Conservation (phyloP, 2,797 vertebrate species). For the Ptychadena robeensis region DNA sequence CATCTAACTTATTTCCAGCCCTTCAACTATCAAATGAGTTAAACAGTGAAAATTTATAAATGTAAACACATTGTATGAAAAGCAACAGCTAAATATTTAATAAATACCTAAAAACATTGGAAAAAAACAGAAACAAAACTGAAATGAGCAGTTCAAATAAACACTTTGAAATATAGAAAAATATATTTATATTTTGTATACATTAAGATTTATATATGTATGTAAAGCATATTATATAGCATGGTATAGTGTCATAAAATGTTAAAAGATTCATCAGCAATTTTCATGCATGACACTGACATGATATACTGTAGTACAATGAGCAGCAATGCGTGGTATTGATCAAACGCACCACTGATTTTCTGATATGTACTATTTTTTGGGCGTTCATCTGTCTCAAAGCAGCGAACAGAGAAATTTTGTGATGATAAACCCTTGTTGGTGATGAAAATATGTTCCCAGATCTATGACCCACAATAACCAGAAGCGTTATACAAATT, state of each 20-base stretch:
- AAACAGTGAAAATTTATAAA: too few relatives aligned
- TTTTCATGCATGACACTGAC: constrained; percentile 30
- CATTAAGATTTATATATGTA: too few relatives aligned
- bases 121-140: too few relatives aligned
- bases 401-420: constrained; percentile 25
- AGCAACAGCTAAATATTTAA: too few relatives aligned
- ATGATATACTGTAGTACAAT: constrained; percentile 24
- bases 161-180: too few relatives aligned
- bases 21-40: too few relatives aligned
- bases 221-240: background rate
- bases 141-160: too few relatives aligned
- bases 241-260: background rate
- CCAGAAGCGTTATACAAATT: constrained; percentile 33
- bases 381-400: constrained; percentile 32
- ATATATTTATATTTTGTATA: too few relatives aligned
- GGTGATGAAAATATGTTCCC: constrained; percentile 41
- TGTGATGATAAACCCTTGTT: constrained; percentile 45
- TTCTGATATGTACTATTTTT: constrained; percentile 28
- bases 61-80: too few relatives aligned
- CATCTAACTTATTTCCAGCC: too few relatives aligned
- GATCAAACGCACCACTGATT: constrained; percentile 24
- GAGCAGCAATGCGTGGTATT: constrained; percentile 34
- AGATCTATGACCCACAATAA: constrained; percentile 52
- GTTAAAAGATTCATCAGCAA: background rate
- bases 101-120: too few relatives aligned